Evolutionary conservation across 2,113 vertebrate species (phyloP).

Genomic region (Cariama cristata): DNA sequence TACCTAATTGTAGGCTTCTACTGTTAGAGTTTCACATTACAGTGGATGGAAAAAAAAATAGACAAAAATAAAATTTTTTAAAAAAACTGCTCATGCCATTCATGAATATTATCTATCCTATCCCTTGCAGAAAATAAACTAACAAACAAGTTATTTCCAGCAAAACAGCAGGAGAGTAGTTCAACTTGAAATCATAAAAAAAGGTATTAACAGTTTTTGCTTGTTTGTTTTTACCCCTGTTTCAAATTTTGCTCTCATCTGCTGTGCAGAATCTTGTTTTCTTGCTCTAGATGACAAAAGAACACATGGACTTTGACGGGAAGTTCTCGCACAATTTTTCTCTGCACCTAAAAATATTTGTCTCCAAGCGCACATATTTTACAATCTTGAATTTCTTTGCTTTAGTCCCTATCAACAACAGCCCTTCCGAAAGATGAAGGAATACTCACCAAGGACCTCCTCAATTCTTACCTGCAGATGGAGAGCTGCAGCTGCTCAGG

Average conservation of each 20-base stretch:
- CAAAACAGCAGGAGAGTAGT: background rate
- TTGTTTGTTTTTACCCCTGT: background rate
- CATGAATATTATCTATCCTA: background rate
- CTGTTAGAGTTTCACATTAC: background rate
- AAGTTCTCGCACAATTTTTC: background rate
- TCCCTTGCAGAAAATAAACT: background rate
- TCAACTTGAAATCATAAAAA: background rate
- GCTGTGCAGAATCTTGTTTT: background rate
- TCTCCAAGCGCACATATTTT: background rate
- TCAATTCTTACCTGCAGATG: rapidly evolving
- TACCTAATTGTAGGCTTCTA: background rate
- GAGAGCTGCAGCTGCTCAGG: background rate
- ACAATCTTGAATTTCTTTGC: background rate
- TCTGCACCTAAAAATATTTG: background rate
- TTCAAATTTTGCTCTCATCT: background rate
- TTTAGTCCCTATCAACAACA: background rate
- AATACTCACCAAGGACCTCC: background rate
- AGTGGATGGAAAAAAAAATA: background rate
- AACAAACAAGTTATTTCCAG: background rate
- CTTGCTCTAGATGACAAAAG: background rate
- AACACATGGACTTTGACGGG: background rate
- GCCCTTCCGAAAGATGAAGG: background rate
- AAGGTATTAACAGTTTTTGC: background rate
- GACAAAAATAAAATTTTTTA: background rate
- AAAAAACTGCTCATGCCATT: background rate